These are phyloP conservation scores for Cydia strobilella DNA, from an alignment of 1,140 invertebrate species.

Conservation along the genomic window DNA sequence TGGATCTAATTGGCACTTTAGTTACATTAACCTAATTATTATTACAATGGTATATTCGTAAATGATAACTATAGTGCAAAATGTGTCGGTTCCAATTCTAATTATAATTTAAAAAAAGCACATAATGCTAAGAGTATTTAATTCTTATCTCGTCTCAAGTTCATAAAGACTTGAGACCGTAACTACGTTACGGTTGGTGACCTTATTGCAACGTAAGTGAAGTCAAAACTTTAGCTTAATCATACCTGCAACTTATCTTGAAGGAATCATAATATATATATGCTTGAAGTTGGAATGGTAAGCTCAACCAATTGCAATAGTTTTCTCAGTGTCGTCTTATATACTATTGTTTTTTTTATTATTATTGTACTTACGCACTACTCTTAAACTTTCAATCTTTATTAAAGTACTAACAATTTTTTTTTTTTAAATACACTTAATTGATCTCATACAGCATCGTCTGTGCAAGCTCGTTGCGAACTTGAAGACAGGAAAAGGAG, in stretches of 20 bases:
- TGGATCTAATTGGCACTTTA: too few species aligned
- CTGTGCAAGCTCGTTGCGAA: too few species aligned
- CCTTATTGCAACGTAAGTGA: neutral
- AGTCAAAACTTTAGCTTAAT: neutral
- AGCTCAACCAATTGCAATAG: neutral
- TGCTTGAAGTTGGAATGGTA: constrained; percentile 17
- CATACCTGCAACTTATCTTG: neutral
- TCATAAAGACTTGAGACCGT: neutral
- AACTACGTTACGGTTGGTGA: neutral
- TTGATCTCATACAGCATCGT: too few species aligned
- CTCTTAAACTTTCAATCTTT: too few species aligned
- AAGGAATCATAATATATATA: neutral
- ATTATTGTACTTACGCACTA: neutral
- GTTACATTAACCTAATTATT: neutral
- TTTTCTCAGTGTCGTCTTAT: too few species aligned
- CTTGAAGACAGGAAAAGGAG: too few species aligned
- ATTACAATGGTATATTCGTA: neutral
- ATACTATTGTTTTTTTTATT: too few species aligned
- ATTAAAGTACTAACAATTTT: too few species aligned
- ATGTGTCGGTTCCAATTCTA: neutral
- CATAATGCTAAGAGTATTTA: neutral
- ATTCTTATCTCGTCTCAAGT: neutral
- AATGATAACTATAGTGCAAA: constrained; percentile 9
- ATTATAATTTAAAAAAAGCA: neutral
- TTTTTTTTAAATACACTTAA: too few species aligned